phyloP scores from a whole-genome alignment of 1,140 invertebrate genomes.

The Physella acuta region DNA sequence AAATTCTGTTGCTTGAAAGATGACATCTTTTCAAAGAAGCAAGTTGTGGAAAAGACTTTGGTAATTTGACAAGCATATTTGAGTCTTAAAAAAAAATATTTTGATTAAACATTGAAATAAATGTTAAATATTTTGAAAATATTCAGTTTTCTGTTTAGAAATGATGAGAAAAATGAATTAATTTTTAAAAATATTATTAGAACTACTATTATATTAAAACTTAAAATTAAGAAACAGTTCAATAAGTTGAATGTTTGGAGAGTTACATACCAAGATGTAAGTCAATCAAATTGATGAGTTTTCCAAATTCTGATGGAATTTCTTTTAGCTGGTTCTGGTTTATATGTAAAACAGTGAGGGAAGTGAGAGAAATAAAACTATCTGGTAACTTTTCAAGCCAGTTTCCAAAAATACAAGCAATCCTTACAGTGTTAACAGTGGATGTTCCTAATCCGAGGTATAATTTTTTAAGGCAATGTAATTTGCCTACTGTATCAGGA shows the following conservation, averaged over 20 bases:
- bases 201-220: too few species aligned
- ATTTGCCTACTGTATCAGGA: background rate
- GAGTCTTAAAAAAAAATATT: background rate
- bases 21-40: slow-evolving; percentile 5
- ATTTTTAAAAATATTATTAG: too few species aligned
- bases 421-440: background rate
- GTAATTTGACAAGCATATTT: slow-evolving; percentile 11
- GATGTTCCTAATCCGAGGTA: background rate
- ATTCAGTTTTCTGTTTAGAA: too few species aligned
- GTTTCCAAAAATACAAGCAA: background rate
- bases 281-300: slow-evolving; percentile 3
- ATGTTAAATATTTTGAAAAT: too few species aligned
- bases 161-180: too few species aligned
- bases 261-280: slow-evolving; percentile 4
- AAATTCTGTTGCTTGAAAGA: slow-evolving; percentile 1
- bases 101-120: background rate
- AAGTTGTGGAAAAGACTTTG: slow-evolving; percentile 2
- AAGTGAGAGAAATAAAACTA: background rate
- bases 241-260: too few species aligned
- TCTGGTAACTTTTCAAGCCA: background rate
- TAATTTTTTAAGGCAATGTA: background rate
- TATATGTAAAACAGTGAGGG: background rate
- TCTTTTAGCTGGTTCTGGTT: slow-evolving; percentile 5
- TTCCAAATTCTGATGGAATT: slow-evolving; percentile 8
- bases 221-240: too few species aligned